A percentile compares a stretch with the other conserved stretches of the same genome.
These are phyloP conservation scores for Acanthosepion lycidas DNA, from an alignment of 2,888 invertebrate genomes.

Conservation along the genomic window DNA sequence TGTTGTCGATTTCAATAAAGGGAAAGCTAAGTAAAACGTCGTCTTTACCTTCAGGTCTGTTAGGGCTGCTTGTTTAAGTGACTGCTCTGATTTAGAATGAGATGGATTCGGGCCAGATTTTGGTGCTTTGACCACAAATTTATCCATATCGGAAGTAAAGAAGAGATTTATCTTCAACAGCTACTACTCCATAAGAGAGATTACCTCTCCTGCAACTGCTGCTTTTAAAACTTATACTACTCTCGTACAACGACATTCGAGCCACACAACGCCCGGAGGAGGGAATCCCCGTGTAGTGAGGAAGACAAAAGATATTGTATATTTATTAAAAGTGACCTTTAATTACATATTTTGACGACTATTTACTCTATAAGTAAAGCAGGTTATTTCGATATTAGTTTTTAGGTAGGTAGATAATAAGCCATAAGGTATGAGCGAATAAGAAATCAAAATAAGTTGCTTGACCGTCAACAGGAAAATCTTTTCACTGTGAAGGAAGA, in stretches of 20 bases:
- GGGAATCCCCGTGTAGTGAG: background rate
- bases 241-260: background rate
- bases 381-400: background rate
- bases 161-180: background rate
- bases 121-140: background rate
- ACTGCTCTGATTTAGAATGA: background rate
- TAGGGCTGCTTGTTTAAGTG: background rate
- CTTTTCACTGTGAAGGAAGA: background rate
- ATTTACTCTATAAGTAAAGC: background rate
- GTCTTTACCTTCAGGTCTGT: background rate
- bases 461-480: background rate
- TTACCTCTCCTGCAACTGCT: background rate
- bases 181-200: background rate
- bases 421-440: background rate
- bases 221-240: background rate
- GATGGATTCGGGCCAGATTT: background rate
- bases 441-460: too few species aligned
- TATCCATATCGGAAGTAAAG: background rate
- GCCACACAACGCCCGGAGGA: background rate
- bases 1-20: too few species aligned
- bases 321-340: background rate
- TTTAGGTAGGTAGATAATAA: background rate
- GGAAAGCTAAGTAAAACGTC: background rate
- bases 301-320: background rate
- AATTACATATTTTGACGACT: background rate